Percentiles rank a stretch among this genome's conserved stretches.
These are phyloP conservation scores for Ranitomeya variabilis DNA, from an alignment of 2,113 vertebrate genomes.

Conservation along the genomic window DNA sequence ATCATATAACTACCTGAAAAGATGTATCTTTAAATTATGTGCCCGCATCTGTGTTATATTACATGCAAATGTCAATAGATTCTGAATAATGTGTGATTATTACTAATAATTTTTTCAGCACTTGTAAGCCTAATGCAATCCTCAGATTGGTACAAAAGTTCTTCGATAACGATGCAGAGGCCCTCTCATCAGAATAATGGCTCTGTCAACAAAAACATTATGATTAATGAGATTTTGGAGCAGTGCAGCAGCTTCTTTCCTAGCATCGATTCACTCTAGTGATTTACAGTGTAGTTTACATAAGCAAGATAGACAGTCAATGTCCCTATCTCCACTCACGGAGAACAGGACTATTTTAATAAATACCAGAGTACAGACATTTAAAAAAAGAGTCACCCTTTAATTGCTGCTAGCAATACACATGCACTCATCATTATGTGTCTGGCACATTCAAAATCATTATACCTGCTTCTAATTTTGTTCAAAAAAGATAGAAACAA, in stretches of 20 bases:
- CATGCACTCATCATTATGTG: neutral
- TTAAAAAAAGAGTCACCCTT: neutral
- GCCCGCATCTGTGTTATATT: constrained; percentile 16
- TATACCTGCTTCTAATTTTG: neutral
- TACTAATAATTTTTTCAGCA: constrained; percentile 29
- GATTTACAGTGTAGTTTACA: constrained; percentile 52
- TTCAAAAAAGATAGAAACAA: neutral
- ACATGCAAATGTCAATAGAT: constrained; percentile 37
- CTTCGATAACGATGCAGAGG: constrained; percentile 46
- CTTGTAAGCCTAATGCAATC: constrained; percentile 30
- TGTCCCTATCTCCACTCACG: constrained; percentile 17
- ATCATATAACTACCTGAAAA: neutral
- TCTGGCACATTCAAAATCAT: neutral
- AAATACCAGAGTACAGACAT: neutral
- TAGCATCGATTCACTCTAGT: constrained; percentile 45
- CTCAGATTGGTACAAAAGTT: constrained; percentile 50
- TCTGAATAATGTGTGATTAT: constrained; percentile 43
- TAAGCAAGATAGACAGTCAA: constrained; percentile 28
- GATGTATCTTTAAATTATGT: neutral
- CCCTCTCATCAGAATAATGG: constrained; percentile 51
- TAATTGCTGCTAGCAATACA: constrained; percentile 9
- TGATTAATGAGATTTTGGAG: constrained; percentile 54
- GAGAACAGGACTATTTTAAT: constrained; percentile 17
- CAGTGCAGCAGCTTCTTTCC: constrained; percentile 17
- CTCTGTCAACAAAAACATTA: constrained; percentile 54